phyloP scores from a whole-genome alignment of 2,888 invertebrate species.

The Folsomia candida region DNA sequence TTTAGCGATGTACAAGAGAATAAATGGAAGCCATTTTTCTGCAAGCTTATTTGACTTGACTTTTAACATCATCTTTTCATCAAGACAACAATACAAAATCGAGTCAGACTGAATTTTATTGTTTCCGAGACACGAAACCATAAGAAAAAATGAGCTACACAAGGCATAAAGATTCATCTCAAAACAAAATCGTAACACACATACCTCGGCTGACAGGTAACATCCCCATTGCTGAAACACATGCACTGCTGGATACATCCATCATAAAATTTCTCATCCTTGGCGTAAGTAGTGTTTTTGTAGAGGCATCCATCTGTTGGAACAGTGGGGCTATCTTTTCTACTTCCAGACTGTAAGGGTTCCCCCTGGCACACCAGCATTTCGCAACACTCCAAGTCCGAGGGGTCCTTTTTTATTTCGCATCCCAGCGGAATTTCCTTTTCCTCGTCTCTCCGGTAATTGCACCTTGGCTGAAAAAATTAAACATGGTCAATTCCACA shows the following conservation, averaged over 20 bases:
- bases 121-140: no score
- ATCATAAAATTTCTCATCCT: conserved; percentile 72
- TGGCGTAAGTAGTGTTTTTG: conserved; percentile 68
- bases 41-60: no score
- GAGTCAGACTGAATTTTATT: no score
- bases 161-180: no score
- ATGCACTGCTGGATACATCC: conserved; percentile 77
- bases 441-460: conserved; percentile 48
- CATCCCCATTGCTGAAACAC: conserved; percentile 70
- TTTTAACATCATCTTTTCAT: no score
- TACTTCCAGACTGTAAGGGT: conserved; percentile 28
- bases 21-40: no score
- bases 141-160: no score
- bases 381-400: conserved; percentile 48
- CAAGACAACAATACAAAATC: no score
- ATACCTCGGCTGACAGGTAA: conserved; percentile 71
- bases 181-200: neutral
- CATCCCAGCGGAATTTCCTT: conserved; percentile 48
- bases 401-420: conserved; percentile 47
- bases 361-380: conserved; percentile 47
- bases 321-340: conserved; percentile 52
- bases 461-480: conserved; percentile 44
- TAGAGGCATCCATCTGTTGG: conserved; percentile 63
- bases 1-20: no score
- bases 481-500: neutral